phyloP scores from a whole-genome alignment of 2,888 invertebrate species.

The Clistopyga incitator region DNA sequence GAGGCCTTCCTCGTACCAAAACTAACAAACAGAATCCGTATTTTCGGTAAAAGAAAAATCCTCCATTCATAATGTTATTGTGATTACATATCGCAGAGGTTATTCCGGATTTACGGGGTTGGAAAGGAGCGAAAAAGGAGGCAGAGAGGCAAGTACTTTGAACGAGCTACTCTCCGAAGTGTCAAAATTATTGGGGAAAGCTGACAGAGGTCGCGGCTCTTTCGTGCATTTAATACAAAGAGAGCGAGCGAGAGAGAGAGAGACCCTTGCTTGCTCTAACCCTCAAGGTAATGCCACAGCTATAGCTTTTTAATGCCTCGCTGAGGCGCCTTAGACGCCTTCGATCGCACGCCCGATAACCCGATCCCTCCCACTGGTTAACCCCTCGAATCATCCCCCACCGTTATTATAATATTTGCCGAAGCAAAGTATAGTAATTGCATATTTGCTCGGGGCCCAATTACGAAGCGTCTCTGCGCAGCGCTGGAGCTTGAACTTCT shows the following conservation, averaged over 20 bases:
- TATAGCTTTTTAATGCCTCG: constrained; percentile 73
- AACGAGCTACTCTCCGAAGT: constrained; percentile 37
- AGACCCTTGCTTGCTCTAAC: too few species aligned
- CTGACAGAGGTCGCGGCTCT: constrained; percentile 12
- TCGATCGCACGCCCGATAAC: constrained; percentile 80
- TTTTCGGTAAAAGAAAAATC: neutral
- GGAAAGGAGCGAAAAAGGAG: constrained; percentile 23
- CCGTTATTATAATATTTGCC: constrained; percentile 82
- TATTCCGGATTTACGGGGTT: neutral
- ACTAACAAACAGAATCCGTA: neutral
- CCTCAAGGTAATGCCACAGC: constrained; percentile 7
- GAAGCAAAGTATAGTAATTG: constrained; percentile 80
- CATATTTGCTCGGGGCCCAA: constrained; percentile 80
- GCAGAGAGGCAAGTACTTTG: constrained; percentile 2
- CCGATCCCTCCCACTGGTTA: constrained; percentile 72
- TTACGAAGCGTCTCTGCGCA: constrained; percentile 70
- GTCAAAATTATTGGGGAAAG: constrained; percentile 51
- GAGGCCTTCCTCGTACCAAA: neutral
- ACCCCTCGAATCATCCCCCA: constrained; percentile 70
- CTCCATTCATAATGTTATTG: neutral
- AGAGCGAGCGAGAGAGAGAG: neutral
- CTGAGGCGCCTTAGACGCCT: constrained; percentile 68
- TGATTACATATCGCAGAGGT: constrained; percentile 35
- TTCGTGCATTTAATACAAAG: constrained; percentile 26
- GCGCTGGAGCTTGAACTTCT: constrained; percentile 24